Percentiles rank a stretch among this genome's conserved stretches.
phyloP scores from a whole-genome alignment of 2,888 invertebrate species.

The Cheilosia soror region DNA sequence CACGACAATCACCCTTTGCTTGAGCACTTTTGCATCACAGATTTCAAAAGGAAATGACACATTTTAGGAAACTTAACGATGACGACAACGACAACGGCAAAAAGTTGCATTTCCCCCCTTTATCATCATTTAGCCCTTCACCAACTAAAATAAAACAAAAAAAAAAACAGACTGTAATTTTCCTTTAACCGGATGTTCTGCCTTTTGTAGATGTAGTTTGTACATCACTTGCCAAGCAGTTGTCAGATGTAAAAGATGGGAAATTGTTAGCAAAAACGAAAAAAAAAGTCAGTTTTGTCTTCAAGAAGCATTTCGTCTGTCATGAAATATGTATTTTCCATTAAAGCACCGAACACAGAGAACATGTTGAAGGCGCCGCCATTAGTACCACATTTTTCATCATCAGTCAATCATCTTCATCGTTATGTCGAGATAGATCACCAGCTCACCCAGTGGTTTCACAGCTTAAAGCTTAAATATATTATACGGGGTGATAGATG shows the following conservation, averaged over 20 bases:
- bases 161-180: slow-evolving; percentile 26
- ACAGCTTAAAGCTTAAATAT: too few relatives aligned
- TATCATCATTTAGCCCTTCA: not conserved
- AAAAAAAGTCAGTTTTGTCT: not conserved
- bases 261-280: slow-evolving; percentile 23
- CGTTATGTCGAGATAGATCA: too few relatives aligned
- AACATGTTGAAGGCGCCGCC: not conserved
- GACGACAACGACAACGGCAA: slow-evolving; percentile 6
- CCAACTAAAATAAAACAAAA: not conserved
- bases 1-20: slow-evolving; percentile 34
- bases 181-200: slow-evolving; percentile 37
- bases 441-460: too few relatives aligned
- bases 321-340: not conserved
- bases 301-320: not conserved
- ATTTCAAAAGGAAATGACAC: slow-evolving; percentile 41
- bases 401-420: not conserved
- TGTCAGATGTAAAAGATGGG: slow-evolving; percentile 19
- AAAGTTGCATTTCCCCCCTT: not conserved
- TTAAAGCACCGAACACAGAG: not conserved
- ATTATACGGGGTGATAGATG: too few relatives aligned
- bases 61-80: slow-evolving; percentile 25
- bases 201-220: slow-evolving; percentile 44
- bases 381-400: not conserved
- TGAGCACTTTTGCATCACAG: slow-evolving; percentile 30
- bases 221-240: slow-evolving; percentile 55